These are phyloP conservation scores for Oscheius sp. DNA, from an alignment of 2,888 invertebrate species.

Conservation along the genomic window DNA sequence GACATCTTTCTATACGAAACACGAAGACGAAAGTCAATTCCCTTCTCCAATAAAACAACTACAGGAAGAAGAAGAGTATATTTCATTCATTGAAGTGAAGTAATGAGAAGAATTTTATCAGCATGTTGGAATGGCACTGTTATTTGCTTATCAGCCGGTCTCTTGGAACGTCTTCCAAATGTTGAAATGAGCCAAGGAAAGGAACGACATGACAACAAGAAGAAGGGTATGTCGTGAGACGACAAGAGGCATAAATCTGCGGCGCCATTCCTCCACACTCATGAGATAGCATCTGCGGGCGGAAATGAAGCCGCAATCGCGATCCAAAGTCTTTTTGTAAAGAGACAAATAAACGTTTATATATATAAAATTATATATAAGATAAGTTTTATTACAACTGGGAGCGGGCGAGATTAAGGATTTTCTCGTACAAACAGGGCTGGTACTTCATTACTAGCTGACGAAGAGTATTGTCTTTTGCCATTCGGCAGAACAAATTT, in stretches of 20 bases:
- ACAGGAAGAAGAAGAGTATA: not conserved
- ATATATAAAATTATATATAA: too few relatives aligned
- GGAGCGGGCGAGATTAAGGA: too few relatives aligned
- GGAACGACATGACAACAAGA: not conserved
- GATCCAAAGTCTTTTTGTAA: too few relatives aligned
- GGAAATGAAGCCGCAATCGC: constrained; percentile 26
- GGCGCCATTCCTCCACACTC: constrained; percentile 25
- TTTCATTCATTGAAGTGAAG: not conserved
- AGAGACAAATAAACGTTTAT: too few relatives aligned
- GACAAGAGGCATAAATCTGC: constrained; percentile 25
- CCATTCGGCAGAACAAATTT: too few relatives aligned
- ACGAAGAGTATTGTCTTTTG: too few relatives aligned
- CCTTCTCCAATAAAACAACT: not conserved
- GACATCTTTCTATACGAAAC: not conserved
- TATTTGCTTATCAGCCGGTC: not conserved
- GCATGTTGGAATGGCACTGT: not conserved
- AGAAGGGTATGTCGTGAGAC: not conserved
- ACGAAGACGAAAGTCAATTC: not conserved
- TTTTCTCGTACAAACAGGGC: too few relatives aligned
- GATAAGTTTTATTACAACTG: too few relatives aligned
- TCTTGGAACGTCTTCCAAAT: not conserved
- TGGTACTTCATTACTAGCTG: too few relatives aligned
- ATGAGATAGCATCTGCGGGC: constrained; percentile 24
- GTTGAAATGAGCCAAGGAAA: not conserved
- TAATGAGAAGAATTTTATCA: not conserved